phyloP scores from a whole-genome alignment of 1,140 invertebrate genomes.

The Pentalonia nigronervosa region DNA sequence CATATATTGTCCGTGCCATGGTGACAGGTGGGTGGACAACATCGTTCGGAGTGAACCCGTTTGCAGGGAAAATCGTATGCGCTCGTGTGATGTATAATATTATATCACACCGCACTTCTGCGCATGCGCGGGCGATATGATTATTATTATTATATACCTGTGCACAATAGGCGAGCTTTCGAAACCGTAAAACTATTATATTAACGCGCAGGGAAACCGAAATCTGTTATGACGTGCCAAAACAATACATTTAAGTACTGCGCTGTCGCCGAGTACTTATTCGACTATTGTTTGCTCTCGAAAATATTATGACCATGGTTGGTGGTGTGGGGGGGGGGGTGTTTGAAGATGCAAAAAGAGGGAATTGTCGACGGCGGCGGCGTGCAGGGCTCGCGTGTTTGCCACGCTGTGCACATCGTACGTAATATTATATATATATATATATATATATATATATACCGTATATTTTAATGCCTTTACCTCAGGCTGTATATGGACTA shows the following conservation, averaged over 20 bases:
- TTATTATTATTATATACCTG: neutral
- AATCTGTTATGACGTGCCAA: conserved; percentile 36
- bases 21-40: neutral
- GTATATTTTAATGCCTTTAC: neutral
- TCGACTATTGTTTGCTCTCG: neutral
- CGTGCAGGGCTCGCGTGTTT: neutral
- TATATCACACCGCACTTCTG: no score
- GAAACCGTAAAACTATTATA: conserved; percentile 27
- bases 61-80: neutral
- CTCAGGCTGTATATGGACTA: neutral
- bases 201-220: conserved; percentile 32
- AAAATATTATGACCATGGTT: no score
- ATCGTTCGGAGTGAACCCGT: neutral
- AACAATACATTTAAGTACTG: conserved; percentile 23
- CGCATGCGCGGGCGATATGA: neutral
- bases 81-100: neutral
- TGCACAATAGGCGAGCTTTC: conserved; percentile 16
- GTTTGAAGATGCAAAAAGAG: neutral
- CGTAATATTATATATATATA: neutral
- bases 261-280: neutral
- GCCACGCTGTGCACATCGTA: neutral
- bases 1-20: no score
- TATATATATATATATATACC: neutral
- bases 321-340: no score
- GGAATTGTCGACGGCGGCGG: neutral